phyloP scores from a whole-genome alignment of 30 jellyfish, hydroid and myxozoan species.

The Aurelia aurita region DNA sequence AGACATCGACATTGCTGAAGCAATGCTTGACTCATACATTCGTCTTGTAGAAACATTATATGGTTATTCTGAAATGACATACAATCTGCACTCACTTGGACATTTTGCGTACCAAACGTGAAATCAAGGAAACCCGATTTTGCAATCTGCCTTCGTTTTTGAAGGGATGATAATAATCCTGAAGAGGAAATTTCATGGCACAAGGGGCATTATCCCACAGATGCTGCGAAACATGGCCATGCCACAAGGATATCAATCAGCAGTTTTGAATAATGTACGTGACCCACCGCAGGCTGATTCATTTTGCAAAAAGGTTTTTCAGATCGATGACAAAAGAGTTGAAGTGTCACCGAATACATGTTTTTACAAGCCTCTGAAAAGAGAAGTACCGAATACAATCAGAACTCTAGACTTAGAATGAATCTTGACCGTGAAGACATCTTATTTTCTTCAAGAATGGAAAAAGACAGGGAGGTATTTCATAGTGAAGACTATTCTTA shows the following conservation, averaged over 20 bases:
- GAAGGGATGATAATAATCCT: neutral
- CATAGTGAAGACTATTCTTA: too few relatives aligned
- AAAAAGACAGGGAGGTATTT: too few relatives aligned
- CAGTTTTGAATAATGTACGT: neutral
- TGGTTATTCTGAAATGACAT: conserved; percentile 14
- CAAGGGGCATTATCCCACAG: conserved; percentile 9
- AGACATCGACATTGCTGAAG: conserved; percentile 7
- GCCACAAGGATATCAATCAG: conserved; percentile 13
- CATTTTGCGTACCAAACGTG: conserved; percentile 20
- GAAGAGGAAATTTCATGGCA: conserved; percentile 6
- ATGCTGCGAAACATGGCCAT: neutral
- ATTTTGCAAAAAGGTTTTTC: too few relatives aligned
- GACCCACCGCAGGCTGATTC: neutral
- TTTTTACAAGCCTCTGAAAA: too few relatives aligned
- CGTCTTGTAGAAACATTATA: conserved; percentile 14
- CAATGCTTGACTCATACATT: conserved; percentile 19
- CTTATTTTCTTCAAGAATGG: too few relatives aligned
- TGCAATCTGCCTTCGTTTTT: conserved; percentile 23
- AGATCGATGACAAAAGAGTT: too few relatives aligned
- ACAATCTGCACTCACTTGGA: conserved; percentile 8
- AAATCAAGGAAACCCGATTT: conserved; percentile 18
- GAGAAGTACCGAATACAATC: too few relatives aligned
- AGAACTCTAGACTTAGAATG: too few relatives aligned
- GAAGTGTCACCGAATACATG: too few relatives aligned
- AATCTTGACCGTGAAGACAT: too few relatives aligned